phyloP scores from a whole-genome alignment of 2,797 vertebrate species.

The Macroramphosus scolopax region DNA sequence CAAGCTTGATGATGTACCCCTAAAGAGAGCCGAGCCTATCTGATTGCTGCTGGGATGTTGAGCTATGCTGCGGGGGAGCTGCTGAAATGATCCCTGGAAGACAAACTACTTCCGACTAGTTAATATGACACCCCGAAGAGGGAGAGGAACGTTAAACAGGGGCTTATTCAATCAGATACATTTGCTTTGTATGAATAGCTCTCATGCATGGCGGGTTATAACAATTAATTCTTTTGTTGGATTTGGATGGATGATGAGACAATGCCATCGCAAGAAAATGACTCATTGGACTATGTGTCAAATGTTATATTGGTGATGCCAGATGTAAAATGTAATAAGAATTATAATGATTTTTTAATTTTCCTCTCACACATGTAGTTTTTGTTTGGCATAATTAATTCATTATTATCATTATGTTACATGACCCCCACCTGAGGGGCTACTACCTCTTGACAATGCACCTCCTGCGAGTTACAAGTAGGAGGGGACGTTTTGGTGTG shows the following conservation, averaged over 20 bases:
- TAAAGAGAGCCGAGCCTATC: slow-evolving; percentile 56
- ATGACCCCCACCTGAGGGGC: slow-evolving; percentile 7
- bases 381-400: slow-evolving; percentile 23
- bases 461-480: slow-evolving; percentile 48
- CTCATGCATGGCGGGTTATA: slow-evolving; percentile 4
- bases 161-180: slow-evolving; percentile 61
- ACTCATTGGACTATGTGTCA: background rate
- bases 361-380: background rate
- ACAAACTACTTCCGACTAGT: slow-evolving; percentile 48
- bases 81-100: slow-evolving; percentile 59
- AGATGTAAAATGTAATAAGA: background rate
- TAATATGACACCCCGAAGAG: slow-evolving; percentile 55
- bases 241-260: background rate
- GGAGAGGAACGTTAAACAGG: slow-evolving; percentile 44
- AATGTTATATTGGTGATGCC: background rate
- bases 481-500: slow-evolving; percentile 42
- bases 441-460: slow-evolving; percentile 27
- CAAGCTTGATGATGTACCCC: slow-evolving; percentile 57
- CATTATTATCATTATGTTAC: slow-evolving; percentile 26
- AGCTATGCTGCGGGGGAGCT: slow-evolving; percentile 60
- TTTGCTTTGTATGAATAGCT: slow-evolving; percentile 52
- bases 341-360: background rate
- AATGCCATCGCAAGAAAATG: background rate
- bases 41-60: slow-evolving; percentile 63
- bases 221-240: slow-evolving; percentile 1